phyloP scores from a whole-genome alignment of 2,888 invertebrate genomes.

The Apamea monoglypha region DNA sequence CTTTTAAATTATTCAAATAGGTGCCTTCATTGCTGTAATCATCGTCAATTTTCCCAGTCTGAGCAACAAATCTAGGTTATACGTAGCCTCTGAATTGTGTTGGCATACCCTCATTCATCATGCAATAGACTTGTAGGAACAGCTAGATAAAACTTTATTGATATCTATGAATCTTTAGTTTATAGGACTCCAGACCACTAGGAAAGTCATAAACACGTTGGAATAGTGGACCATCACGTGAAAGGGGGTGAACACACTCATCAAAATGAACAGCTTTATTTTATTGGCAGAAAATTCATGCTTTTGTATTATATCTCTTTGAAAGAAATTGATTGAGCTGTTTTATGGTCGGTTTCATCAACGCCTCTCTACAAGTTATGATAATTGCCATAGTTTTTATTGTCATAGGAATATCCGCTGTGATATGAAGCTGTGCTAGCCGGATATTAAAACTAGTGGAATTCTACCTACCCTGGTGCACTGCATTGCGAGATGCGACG shows the following conservation, averaged over 20 bases:
- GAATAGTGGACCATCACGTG: slow-evolving; percentile 21
- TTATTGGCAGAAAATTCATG: slow-evolving; percentile 26
- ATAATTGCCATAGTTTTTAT: slow-evolving; percentile 17
- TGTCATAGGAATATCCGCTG: slow-evolving; percentile 6
- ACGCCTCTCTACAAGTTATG: slow-evolving; percentile 16
- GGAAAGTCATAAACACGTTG: slow-evolving; percentile 50
- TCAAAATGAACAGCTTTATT: slow-evolving; percentile 47
- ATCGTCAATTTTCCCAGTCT: slow-evolving; percentile 5
- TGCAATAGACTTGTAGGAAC: slow-evolving; percentile 18
- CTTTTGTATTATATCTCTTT: not conserved
- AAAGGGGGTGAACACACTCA: slow-evolving; percentile 53
- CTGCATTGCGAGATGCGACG: not conserved
- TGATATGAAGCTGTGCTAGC: too few relatives aligned
- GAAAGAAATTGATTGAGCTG: not conserved
- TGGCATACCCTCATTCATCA: slow-evolving; percentile 31
- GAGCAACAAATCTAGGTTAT: slow-evolving; percentile 24
- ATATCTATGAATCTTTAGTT: slow-evolving; percentile 48
- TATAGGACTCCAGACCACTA: slow-evolving; percentile 43
- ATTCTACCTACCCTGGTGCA: not conserved
- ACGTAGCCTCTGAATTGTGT: slow-evolving; percentile 1
- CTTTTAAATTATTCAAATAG: slow-evolving; percentile 9
- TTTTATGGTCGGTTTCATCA: slow-evolving; percentile 20
- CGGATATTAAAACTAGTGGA: slow-evolving; percentile 32
- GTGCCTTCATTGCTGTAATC: slow-evolving; percentile 3
- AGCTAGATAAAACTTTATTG: slow-evolving; percentile 56